Base-by-base conservation (phyloP, 2,113 vertebrate genomes). In the Gracilinanus agilis region DNA sequence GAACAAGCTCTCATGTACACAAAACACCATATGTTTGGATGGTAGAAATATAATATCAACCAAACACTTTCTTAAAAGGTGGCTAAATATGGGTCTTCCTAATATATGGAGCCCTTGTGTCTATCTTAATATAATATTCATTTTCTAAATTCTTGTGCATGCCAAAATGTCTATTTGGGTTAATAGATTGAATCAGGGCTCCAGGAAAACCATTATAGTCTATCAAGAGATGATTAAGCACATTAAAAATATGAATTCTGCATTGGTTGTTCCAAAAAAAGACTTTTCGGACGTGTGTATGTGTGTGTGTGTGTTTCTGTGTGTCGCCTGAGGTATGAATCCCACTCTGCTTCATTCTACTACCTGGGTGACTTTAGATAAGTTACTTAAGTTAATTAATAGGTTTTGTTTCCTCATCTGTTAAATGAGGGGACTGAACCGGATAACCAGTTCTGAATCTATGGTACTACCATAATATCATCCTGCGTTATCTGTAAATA, bases 141-240 rank as follows among this genome's bases (percentile, higher is more conserved):
- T 95, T 97, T 96, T 92, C 61, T 75, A 95, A 92, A 96, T 94
- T 90, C 95, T 89, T 23, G 93, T 89, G 34, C 91, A 91, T 21
- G n/a, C 13, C 93, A 95, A 93, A 94, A 93, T 94, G 93, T 89
- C 67, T 93, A 90, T 94, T 95, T 92, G 89, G 44, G 44, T 95
- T 95, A 94, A 97, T 93, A 94, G 75, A 91, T 91, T 90, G 49
- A 88, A 44, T 53, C 75, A 93, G 75, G 19, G 34, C 3, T 90
- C 54, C 34, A 67, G 44, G 58, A 75, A 95, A 97, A 89, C 90
- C 54, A 61, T 93, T 88, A 95, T 19, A 27, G 29, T 96, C 92
- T 94, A 95, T 88, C 90, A 95, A 92, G 95, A 49, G 44, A 94
- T 93, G 56, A 97, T 90, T 94, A 96, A 67, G 27, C 44, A 92